phyloP scores from a whole-genome alignment of 2,888 invertebrate species.

The Diplolepis rosae region DNA sequence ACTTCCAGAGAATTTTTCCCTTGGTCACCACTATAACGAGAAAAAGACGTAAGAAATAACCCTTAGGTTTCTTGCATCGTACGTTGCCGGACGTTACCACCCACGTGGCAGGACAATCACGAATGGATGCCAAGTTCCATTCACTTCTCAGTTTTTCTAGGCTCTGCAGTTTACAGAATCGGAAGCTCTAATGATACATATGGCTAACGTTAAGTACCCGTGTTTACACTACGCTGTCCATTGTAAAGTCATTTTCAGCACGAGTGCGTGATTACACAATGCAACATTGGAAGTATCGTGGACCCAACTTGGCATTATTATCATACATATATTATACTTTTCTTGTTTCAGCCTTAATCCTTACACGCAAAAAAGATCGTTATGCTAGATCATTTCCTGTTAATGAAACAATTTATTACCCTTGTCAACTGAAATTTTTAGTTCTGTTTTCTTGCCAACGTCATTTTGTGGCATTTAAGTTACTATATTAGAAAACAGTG shows the following conservation, averaged over 20 bases:
- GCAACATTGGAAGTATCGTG: not conserved
- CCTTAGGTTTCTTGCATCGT: constrained; percentile 51
- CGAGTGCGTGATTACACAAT: constrained; percentile 15
- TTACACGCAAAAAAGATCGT: not conserved
- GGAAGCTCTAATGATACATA: constrained; percentile 26
- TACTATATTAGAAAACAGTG: no score
- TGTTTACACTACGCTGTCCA: constrained; percentile 22
- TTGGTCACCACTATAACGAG: constrained; percentile 40
- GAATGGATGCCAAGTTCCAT: constrained; percentile 2
- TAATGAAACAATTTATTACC: not conserved
- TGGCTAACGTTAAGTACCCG: constrained; percentile 5
- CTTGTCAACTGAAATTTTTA: not conserved
- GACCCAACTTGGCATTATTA: not conserved
- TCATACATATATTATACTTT: not conserved
- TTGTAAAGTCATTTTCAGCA: constrained; percentile 20
- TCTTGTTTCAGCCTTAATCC: not conserved
- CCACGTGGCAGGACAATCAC: constrained; percentile 54
- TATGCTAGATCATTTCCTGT: not conserved
- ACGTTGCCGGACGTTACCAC: constrained; percentile 51
- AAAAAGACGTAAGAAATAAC: constrained; percentile 51
- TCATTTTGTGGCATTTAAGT: no score
- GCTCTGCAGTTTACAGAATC: not conserved
- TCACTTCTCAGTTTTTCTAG: constrained; percentile 4
- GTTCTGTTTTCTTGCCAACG: no score
- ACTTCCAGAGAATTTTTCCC: constrained; percentile 20